Base-by-base conservation (phyloP, 2,797 vertebrate species). In the Rachycentron canadum region DNA sequence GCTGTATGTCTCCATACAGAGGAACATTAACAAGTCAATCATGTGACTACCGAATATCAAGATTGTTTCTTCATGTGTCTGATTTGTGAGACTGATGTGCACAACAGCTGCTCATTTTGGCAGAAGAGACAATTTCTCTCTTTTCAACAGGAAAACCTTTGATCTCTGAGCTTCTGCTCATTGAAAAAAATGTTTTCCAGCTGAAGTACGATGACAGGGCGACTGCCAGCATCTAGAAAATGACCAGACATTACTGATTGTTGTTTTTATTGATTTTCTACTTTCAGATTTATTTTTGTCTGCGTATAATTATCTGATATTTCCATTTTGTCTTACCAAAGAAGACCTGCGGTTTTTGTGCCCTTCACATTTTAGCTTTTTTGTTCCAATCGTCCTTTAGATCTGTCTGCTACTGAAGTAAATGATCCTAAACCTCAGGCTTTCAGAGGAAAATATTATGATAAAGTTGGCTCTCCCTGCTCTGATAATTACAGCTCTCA, bases 381-480 rank as follows among this genome's bases (percentile, higher is more conserved):
- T 69, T 69, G 26, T 78, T 78, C 70, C 76, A 78, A 1, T 81
- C 41, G 45, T 80, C 45, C 19, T 49, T 83, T 58, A 71, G 17
- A 78, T 77, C 40, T 40, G 75, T 81, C 76, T 78, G 69, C 81
- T 78, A 25, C 84, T 82, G 73, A 67, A 78, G 67, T 73, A 83
- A 88, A 89, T 73, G 69, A 80, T 77, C 82, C 82, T 41, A 50
- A 86, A 79, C 86, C 81, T 76, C 84, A 79, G 59, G 38, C 65
- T 81, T 79, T 55, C 49, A 78, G 64, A 69, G 90, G 88, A 92
- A 90, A 91, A 87, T 83, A 41, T 89, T 78, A 84, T 59, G 79
- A 89, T 84, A 76, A 66, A 60, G 63, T 86, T 82, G 70, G 79
- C 69, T 81, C 69, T 74, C 76, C 32, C 61, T 68, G 47, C 43